Base-by-base conservation (phyloP, 2,888 invertebrate species). In the Zaprionus lineosus region DNA sequence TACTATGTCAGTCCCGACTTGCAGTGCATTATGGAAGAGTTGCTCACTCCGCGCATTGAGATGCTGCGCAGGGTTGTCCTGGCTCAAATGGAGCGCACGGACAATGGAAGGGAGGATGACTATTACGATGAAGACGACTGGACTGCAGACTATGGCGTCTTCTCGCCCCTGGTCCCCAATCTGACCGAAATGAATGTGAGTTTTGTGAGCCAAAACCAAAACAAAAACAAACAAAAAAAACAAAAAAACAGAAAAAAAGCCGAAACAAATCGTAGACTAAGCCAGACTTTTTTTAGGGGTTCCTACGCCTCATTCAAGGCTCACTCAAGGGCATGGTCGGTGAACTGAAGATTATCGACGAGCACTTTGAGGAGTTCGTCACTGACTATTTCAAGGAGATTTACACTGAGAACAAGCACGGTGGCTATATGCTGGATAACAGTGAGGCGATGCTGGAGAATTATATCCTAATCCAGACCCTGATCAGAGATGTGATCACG, bases 101-200 rank as follows among this genome's bases (percentile, higher is more conserved):
- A 53, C 15, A 16, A 19, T 1, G 16, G 15, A 14, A 39, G 40
- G 12, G 26, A n/a, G n/a, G 34, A 31, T 16, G 47, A 37, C 0
- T 18, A 24, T 2, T 33, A 46, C 1, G 7, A 9, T 8, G 41
- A 1, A 2, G 40, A 7, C 1, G 67, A 72, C 28, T 77, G 74
- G 59, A 69, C 64, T 59, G 69, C 74, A 1, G 74, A 73, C 5
- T 73, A 76, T 15, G 18, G 39, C 2, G 1, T 73, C 7, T 37
- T 21, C 9, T 57, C 68, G 2, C 12, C 40, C 0, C 7, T 18
- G n/a, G n/a, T n/a, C 1, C 59, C 57, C 12, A 55, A 69, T 16
- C 52, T 73, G 31, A 58, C 68, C n/a, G 78, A 74, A 40, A 52
- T 74, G 41, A 68, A 65, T 41, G 71, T 74, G 2, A 37, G 64